Percentiles rank a stretch among this genome's conserved stretches.
phyloP scores from a whole-genome alignment of 2,888 invertebrate genomes.

The Spodoptera littoralis region DNA sequence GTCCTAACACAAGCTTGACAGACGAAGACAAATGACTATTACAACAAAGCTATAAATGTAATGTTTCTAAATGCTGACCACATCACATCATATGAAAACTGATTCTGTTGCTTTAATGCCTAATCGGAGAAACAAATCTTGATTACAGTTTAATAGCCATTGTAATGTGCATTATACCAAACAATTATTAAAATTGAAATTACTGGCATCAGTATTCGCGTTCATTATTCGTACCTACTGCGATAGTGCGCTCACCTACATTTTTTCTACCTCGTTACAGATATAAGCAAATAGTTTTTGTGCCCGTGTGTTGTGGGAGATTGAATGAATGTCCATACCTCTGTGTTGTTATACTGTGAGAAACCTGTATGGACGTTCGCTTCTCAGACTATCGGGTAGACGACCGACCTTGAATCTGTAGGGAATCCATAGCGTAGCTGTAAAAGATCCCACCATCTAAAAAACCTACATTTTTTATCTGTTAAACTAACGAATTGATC shows the following conservation, averaged over 20 bases:
- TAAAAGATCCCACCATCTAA: too few relatives aligned
- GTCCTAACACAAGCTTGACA: too few relatives aligned
- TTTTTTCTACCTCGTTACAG: not conserved
- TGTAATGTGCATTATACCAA: slow-evolving; percentile 3
- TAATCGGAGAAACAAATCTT: slow-evolving; percentile 8
- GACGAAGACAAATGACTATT: too few relatives aligned
- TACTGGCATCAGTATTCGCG: not conserved
- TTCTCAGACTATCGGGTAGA: too few relatives aligned
- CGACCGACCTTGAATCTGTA: too few relatives aligned
- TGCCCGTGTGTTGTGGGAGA: too few relatives aligned
- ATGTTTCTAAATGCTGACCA: slow-evolving; percentile 17
- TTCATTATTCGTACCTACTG: slow-evolving; percentile 2
- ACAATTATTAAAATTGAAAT: not conserved
- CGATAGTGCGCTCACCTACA: not conserved
- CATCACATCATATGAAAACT: slow-evolving; percentile 10
- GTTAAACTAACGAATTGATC: too few relatives aligned
- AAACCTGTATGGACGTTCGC: not conserved
- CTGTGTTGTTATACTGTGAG: not conserved
- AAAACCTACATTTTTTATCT: too few relatives aligned
- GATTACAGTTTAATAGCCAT: slow-evolving; percentile 6
- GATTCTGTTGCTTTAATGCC: slow-evolving; percentile 1
- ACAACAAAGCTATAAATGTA: not conserved
- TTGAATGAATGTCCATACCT: not conserved
- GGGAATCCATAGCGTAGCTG: too few relatives aligned
- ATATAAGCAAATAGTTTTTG: too few relatives aligned